Percentiles rank a stretch among this genome's conserved stretches.
These are phyloP conservation scores for Reticulitermes speratus DNA, from an alignment of 1,140 invertebrate species.

Conservation along the genomic window DNA sequence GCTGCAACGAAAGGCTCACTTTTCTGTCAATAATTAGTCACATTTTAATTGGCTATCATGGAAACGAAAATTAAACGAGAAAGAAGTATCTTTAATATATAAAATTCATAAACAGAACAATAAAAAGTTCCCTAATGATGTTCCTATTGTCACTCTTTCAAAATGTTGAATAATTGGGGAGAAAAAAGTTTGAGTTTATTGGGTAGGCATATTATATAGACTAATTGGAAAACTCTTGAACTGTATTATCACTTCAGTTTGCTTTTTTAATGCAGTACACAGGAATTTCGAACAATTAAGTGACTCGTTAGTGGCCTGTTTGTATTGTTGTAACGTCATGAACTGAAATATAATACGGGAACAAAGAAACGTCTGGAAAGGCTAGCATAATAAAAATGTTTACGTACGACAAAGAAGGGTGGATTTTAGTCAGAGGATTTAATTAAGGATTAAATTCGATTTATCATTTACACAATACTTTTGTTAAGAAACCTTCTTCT, in stretches of 20 bases:
- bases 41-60: slow-evolving; percentile 13
- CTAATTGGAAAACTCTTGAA: slow-evolving; percentile 1
- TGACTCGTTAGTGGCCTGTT: neutral
- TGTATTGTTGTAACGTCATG: neutral
- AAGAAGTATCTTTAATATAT: slow-evolving; percentile 13
- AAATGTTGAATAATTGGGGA: slow-evolving; percentile 14
- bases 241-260: neutral
- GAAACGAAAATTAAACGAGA: slow-evolving; percentile 15
- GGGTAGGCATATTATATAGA: neutral
- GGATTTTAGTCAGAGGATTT: neutral
- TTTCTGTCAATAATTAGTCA: slow-evolving; percentile 12
- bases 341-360: neutral
- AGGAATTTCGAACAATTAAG: neutral
- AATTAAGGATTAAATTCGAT: neutral
- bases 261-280: neutral
- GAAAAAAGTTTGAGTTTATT: neutral
- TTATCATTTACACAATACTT: no score
- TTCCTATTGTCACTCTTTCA: neutral
- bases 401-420: neutral
- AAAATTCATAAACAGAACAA: slow-evolving; percentile 1
- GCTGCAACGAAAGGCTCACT: neutral
- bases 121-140: slow-evolving; percentile 17
- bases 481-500: no score
- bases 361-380: neutral
- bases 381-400: neutral